These are phyloP conservation scores for Etheostoma spectabile DNA, from an alignment of 2,113 vertebrate genomes.

Conservation along the genomic window DNA sequence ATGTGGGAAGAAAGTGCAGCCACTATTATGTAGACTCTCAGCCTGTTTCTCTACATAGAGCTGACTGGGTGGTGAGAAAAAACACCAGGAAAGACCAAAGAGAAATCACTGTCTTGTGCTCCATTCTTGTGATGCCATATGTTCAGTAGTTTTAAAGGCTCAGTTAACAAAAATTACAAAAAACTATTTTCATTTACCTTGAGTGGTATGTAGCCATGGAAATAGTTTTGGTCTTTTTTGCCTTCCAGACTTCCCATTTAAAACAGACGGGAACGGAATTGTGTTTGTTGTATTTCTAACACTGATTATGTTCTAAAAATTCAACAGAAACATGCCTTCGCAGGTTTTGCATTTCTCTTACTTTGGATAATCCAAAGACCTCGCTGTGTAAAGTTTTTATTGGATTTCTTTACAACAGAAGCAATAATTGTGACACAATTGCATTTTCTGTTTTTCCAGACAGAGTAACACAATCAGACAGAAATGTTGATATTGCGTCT, in stretches of 20 bases:
- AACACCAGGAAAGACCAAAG: slow-evolving; percentile 23
- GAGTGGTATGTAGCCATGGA: background rate
- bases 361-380: background rate
- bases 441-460: background rate
- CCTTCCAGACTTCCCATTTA: background rate
- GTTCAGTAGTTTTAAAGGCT: background rate
- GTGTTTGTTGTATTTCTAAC: background rate
- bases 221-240: background rate
- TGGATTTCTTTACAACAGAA: background rate
- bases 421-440: background rate
- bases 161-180: background rate
- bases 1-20: background rate
- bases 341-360: background rate
- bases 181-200: background rate
- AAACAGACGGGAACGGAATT: background rate
- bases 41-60: slow-evolving; percentile 86
- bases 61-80: slow-evolving; percentile 84
- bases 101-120: background rate
- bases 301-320: no score
- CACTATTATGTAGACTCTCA: slow-evolving; percentile 72
- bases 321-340: background rate
- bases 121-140: background rate
- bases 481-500: background rate
- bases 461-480: background rate
- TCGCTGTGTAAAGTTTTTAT: background rate